Conservation (phyloP, 2,888 invertebrate species). For the Tubulanus polymorphus region DNA sequence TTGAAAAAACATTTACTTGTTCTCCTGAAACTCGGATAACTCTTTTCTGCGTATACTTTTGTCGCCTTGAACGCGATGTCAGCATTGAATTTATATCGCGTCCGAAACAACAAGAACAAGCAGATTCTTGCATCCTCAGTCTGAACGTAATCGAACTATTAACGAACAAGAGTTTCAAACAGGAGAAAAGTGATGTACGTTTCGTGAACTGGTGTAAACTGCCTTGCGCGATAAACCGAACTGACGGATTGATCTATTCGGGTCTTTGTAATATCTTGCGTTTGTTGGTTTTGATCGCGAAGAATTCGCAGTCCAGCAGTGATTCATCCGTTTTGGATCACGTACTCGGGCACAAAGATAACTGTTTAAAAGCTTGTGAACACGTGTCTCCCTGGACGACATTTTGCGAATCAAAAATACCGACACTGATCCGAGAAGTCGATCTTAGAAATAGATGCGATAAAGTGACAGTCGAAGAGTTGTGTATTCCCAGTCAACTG, state of each 20-base stretch:
- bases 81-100: too few relatives aligned
- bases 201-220: too few relatives aligned
- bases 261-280: constrained; percentile 36
- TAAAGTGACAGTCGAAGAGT: background rate
- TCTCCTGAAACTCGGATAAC: too few relatives aligned
- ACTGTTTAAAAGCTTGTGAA: constrained; percentile 39
- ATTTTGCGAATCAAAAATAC: constrained; percentile 81
- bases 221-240: too few relatives aligned
- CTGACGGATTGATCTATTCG: constrained; percentile 33
- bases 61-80: too few relatives aligned
- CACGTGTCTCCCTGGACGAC: constrained; percentile 70
- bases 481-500: constrained; percentile 65
- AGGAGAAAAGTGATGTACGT: too few relatives aligned
- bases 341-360: constrained; percentile 40
- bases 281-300: constrained; percentile 24
- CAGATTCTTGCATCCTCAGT: too few relatives aligned
- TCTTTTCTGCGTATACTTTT: too few relatives aligned
- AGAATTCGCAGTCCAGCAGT: constrained; percentile 18
- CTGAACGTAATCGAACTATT: too few relatives aligned
- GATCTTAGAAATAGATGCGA: constrained; percentile 15
- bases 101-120: too few relatives aligned
- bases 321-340: constrained; percentile 26
- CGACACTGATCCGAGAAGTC: constrained; percentile 60
- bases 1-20: too few relatives aligned
- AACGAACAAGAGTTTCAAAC: too few relatives aligned